Evolutionary conservation across 2,888 invertebrate species (phyloP).

Genomic region (Cosmopolites sordidus): DNA sequence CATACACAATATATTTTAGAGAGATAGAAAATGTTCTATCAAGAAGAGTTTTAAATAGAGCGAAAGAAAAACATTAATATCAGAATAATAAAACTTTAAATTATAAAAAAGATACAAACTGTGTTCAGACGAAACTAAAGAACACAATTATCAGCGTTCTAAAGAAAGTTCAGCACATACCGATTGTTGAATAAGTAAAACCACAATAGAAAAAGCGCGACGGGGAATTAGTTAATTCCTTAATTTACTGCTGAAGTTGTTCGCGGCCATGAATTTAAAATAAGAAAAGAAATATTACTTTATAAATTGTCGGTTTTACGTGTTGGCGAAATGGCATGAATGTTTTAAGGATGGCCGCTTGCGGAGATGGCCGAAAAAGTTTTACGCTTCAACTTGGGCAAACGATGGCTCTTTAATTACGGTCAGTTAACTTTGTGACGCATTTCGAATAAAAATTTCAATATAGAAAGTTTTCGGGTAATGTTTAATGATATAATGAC

Average conservation of each 20-base stretch:
- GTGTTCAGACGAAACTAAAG: too few relatives aligned
- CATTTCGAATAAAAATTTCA: background rate
- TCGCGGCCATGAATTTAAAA: constrained; percentile 46
- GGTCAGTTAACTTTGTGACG: background rate
- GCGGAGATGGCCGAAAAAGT: background rate
- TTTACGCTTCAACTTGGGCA: constrained; percentile 1
- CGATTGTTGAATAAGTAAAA: constrained; percentile 44
- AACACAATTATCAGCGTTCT: background rate
- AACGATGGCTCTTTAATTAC: background rate
- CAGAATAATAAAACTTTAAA: too few relatives aligned
- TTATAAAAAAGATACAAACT: too few relatives aligned
- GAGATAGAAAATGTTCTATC: too few relatives aligned
- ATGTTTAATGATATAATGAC: too few relatives aligned
- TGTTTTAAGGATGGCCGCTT: background rate
- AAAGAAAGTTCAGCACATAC: background rate
- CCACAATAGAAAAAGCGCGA: constrained; percentile 48
- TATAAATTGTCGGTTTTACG: constrained; percentile 46
- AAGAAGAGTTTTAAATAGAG: too few relatives aligned
- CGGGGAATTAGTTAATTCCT: constrained; percentile 51
- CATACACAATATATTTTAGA: too few relatives aligned
- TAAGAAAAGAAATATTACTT: constrained; percentile 46
- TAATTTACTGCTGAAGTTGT: constrained; percentile 49
- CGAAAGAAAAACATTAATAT: too few relatives aligned
- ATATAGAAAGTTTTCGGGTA: too few relatives aligned
- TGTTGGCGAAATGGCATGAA: constrained; percentile 25